phyloP scores from a whole-genome alignment of 2,797 vertebrate species.

The Sphenopsis melanotis region DNA sequence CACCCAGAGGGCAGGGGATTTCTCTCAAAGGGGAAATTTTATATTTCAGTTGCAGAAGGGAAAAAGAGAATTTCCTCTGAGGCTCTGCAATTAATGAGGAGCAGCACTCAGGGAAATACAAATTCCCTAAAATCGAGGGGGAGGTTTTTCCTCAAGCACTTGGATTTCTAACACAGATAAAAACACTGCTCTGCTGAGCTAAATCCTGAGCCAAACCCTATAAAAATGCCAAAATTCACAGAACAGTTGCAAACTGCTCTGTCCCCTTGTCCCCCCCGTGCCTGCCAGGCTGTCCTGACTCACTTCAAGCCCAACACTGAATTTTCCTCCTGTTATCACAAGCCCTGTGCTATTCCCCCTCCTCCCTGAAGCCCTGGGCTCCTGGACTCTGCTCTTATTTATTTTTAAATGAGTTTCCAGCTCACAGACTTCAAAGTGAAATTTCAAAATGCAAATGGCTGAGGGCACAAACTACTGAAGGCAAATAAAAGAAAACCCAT shows the following conservation, averaged over 20 bases:
- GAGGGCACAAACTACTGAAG: background rate
- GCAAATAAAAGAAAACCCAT: background rate
- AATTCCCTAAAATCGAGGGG: background rate
- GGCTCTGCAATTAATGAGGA: background rate
- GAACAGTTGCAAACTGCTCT: background rate
- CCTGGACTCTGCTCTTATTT: background rate
- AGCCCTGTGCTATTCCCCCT: background rate
- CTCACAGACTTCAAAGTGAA: background rate
- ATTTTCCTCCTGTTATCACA: background rate
- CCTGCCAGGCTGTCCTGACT: background rate
- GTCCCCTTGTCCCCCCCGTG: background rate
- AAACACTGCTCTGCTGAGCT: background rate
- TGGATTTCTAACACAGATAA: background rate
- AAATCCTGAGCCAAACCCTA: background rate
- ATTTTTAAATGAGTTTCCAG: conserved; percentile 7
- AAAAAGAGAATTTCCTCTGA: background rate
- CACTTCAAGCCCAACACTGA: background rate
- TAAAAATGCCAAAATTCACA: background rate
- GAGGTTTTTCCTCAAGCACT: background rate
- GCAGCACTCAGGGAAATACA: background rate
- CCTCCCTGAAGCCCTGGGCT: background rate
- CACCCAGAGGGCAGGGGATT: background rate
- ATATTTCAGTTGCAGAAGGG: background rate
- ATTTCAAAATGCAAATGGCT: background rate
- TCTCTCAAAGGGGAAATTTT: background rate